Percentiles rank a stretch among this genome's conserved stretches.
Conservation (phyloP, 1,140 invertebrate genomes). For the Papilio machaon region DNA sequence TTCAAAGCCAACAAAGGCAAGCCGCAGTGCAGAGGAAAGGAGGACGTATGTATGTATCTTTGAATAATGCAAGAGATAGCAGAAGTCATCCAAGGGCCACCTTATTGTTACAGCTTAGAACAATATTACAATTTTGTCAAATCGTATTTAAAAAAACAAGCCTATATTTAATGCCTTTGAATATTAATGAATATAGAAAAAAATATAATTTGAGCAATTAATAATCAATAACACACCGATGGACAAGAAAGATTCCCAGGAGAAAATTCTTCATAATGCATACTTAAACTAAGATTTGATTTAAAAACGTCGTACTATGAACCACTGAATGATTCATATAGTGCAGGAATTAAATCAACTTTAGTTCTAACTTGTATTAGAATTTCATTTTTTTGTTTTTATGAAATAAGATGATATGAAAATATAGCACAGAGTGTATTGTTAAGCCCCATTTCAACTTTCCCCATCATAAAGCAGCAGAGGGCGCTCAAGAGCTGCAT, state of each 20-base stretch:
- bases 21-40: not conserved
- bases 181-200: too few relatives aligned
- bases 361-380: not conserved
- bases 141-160: not conserved
- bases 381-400: not conserved
- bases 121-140: not conserved
- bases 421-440: not conserved
- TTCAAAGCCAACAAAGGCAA: constrained; percentile 6
- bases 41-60: not conserved
- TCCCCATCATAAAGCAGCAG: not conserved
- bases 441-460: constrained; percentile 5
- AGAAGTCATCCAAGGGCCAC: not conserved
- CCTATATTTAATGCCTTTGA: not conserved
- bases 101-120: not conserved
- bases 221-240: too few relatives aligned
- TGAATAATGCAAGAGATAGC: constrained; percentile 11
- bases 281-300: too few relatives aligned
- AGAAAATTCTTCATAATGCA: too few relatives aligned
- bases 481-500: constrained; percentile 15
- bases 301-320: too few relatives aligned
- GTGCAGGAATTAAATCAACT: not conserved
- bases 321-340: too few relatives aligned
- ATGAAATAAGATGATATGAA: not conserved
- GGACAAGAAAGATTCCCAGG: too few relatives aligned
- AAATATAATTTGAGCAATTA: too few relatives aligned